Evolutionary conservation across 2,888 invertebrate genomes (phyloP), one percentile per base, ranked within the genome.

Genomic region (Leptinotarsa rubiginosa): DNA sequence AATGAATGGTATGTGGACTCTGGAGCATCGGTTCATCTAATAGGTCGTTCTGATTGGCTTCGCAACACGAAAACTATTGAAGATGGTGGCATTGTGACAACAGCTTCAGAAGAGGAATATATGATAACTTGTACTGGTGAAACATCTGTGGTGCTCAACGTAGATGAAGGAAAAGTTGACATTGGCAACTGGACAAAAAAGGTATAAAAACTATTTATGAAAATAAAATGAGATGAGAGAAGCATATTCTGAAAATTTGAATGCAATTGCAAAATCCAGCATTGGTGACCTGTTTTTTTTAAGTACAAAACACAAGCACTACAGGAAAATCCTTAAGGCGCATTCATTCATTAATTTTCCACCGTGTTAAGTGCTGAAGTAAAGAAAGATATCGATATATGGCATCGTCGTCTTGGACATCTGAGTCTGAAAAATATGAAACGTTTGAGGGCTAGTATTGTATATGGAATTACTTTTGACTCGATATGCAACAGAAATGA

Each of bases 391-490:
- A 3, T 54, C 3, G 54, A 54, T n/a, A 54, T 54, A 4, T 54
- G 54, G 20, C 20, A 54, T 54, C 54, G 54, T 54, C 54, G 54
- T 54, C 54, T 54, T 54, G 54, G 18, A n/a, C n/a, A n/a, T n/a
- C n/a, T n/a, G n/a, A 54, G 54, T 54, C n/a, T 7, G 10, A 12
- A 54, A 54, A 54, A 20, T 54, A 12, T 54, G 20, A 54, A 54
- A 54, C 54, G 20, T 18, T 54, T 54, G 20, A 18, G 7, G 12
- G 54, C 54, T 54, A 5, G 54, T 20, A 54, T 54, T 20, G 54
- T 52, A 18, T 0, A 52, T 52, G 20, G 54, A 54, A 54, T 20
- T 7, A 20, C 7, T n/a, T 54, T 54, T 22, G 22, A 22, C 5
- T 16, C 7, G 3, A 54, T 4, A 4, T 16, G n/a, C 18, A 52